phyloP scores from a whole-genome alignment of 2,888 invertebrate species.

The Volucella bombylans region DNA sequence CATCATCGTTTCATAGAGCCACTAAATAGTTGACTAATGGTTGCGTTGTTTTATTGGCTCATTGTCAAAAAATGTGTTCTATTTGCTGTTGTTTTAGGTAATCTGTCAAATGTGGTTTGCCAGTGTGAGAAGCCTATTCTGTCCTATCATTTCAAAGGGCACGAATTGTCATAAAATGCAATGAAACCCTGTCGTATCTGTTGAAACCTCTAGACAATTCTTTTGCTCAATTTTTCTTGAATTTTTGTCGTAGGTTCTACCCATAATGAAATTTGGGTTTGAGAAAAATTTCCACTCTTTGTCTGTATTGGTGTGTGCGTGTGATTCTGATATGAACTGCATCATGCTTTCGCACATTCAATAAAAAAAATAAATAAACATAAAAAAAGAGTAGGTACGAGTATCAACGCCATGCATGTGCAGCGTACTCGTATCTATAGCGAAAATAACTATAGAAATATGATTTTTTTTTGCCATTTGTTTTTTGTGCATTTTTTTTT shows the following conservation, averaged over 20 bases:
- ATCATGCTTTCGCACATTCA: slow-evolving; percentile 53
- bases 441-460: slow-evolving; percentile 55
- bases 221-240: background rate
- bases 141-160: too few relatives aligned
- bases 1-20: slow-evolving; percentile 27
- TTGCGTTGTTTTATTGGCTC: background rate
- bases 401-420: slow-evolving; percentile 33
- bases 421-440: slow-evolving; percentile 42
- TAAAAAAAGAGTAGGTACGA: too few relatives aligned
- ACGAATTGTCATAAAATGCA: too few relatives aligned
- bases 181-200: too few relatives aligned
- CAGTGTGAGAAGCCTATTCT: too few relatives aligned
- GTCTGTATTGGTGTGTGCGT: slow-evolving; percentile 45
- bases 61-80: too few relatives aligned
- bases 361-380: background rate
- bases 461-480: slow-evolving; percentile 46
- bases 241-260: background rate
- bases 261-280: slow-evolving; percentile 5
- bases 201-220: background rate
- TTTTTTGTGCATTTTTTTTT: slow-evolving; percentile 53
- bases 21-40: slow-evolving; percentile 9
- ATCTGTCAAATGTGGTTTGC: too few relatives aligned
- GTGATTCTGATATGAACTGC: slow-evolving; percentile 52
- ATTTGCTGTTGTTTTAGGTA: too few relatives aligned
- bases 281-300: slow-evolving; percentile 42